These are phyloP conservation scores for Mycetomoellerius zeteki DNA, from an alignment of 1,140 invertebrate genomes.

Conservation along the genomic window DNA sequence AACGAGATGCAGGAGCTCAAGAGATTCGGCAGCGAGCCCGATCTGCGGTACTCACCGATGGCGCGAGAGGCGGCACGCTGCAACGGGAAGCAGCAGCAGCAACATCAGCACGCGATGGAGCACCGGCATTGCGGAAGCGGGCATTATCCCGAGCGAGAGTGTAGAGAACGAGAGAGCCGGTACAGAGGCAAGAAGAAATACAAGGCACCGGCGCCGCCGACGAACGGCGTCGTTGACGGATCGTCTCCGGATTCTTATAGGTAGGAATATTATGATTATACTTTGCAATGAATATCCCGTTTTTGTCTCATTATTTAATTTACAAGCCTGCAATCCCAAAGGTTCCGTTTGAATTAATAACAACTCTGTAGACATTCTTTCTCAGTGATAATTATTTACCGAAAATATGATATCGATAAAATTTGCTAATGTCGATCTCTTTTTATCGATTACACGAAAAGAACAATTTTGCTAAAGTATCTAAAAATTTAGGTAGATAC, in stretches of 20 bases:
- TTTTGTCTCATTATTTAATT: background rate
- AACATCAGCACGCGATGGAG: conserved; percentile 64
- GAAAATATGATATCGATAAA: background rate
- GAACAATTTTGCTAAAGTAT: too few relatives aligned
- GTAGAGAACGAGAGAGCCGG: conserved; percentile 76
- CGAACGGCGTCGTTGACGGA: conserved; percentile 61
- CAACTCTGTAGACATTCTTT: background rate
- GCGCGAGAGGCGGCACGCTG: conserved; percentile 46
- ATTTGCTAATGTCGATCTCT: background rate
- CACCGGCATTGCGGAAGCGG: conserved; percentile 57
- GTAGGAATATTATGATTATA: conserved; percentile 59
- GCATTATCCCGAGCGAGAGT: conserved; percentile 74
- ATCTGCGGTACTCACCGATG: conserved; percentile 86
- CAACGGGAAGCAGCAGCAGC: conserved; percentile 60
- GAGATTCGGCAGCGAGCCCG: conserved; percentile 91
- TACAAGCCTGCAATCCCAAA: background rate
- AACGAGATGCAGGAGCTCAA: conserved; percentile 77
- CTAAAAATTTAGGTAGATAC: too few relatives aligned
- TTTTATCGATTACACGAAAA: background rate
- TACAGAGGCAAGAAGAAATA: conserved; percentile 89
- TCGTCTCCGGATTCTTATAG: conserved; percentile 79
- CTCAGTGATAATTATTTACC: background rate
- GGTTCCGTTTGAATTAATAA: background rate
- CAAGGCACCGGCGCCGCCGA: conserved; percentile 89
- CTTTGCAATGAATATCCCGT: background rate